Evolutionary conservation across 1,140 invertebrate species (phyloP).

Genomic region (Lordiphosa mommai): DNA sequence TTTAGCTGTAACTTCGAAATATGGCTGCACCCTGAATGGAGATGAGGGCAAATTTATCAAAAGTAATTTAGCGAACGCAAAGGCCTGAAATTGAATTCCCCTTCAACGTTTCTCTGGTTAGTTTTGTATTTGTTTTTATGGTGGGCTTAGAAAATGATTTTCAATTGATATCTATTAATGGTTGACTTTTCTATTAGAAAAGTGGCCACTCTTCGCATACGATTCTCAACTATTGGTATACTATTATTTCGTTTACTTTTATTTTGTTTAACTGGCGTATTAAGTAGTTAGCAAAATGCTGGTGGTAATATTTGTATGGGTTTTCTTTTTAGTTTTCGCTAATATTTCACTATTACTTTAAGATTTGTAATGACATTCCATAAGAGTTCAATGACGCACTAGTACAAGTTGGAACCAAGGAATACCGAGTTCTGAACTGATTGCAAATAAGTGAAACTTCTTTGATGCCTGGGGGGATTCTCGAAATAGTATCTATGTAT

Average conservation of each 20-base stretch:
- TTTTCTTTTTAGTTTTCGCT: constrained; percentile 33
- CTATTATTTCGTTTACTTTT: constrained; percentile 14
- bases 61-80: constrained; percentile 14
- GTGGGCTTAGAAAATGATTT: constrained; percentile 64
- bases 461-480: constrained; percentile 39
- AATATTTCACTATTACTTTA: constrained; percentile 66
- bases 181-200: constrained; percentile 32
- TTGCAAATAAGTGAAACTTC: constrained; percentile 19
- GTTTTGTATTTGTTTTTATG: constrained; percentile 25
- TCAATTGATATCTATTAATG: constrained; percentile 19
- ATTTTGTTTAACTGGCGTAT: constrained; percentile 55
- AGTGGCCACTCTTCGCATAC: constrained; percentile 18
- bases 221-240: constrained; percentile 53
- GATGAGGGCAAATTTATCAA: not conserved
- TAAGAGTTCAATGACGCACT: constrained; percentile 43
- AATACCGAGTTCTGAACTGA: constrained; percentile 19
- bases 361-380: too few relatives aligned
- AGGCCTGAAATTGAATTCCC: constrained; percentile 10
- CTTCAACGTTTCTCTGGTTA: constrained; percentile 5
- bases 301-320: constrained; percentile 66
- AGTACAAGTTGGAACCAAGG: constrained; percentile 24
- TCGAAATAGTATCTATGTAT: constrained; percentile 15
- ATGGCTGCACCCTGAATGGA: not conserved
- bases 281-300: constrained; percentile 68
- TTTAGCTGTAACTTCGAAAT: constrained; percentile 1